Conservation (phyloP, 2,888 invertebrate species). For the Caenorhabditis sp. region DNA sequence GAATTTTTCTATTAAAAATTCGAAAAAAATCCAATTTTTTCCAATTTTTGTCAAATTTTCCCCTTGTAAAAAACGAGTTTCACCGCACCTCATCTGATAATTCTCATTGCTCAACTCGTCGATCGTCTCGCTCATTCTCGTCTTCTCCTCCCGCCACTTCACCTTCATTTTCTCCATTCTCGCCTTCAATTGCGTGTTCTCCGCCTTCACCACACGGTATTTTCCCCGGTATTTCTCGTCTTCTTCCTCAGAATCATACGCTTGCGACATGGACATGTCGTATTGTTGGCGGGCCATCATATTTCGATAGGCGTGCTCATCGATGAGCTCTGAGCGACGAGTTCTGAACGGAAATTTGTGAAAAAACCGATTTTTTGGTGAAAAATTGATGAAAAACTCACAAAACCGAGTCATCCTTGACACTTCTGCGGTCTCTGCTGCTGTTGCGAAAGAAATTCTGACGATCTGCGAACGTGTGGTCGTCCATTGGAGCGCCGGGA, state of each 20-base stretch:
- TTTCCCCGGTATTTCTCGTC: conserved; percentile 48
- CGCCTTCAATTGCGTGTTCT: conserved; percentile 32
- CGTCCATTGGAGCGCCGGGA: conserved; percentile 69
- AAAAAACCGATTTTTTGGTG: not conserved
- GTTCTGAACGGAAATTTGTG: conserved; percentile 44
- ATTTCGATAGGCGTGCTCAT: conserved; percentile 46
- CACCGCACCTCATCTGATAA: conserved; percentile 45
- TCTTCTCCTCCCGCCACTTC: conserved; percentile 45
- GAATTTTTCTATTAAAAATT: not conserved
- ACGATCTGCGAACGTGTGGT: conserved; percentile 32
- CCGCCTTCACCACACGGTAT: conserved; percentile 31
- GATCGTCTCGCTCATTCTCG: conserved; percentile 41
- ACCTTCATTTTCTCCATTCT: conserved; percentile 55
- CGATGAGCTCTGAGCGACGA: conserved; percentile 38
- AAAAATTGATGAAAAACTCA: conserved; percentile 28
- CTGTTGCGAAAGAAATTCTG: conserved; percentile 42
- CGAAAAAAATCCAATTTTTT: no score
- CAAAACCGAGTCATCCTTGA: conserved; percentile 49
- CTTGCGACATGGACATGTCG: conserved; percentile 54
- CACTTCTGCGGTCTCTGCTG: conserved; percentile 33
- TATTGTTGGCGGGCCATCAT: conserved; percentile 53
- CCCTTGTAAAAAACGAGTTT: no score
- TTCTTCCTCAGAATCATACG: conserved; percentile 62
- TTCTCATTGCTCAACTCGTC: conserved; percentile 54
- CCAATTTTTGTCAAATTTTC: no score